phyloP scores from a whole-genome alignment of 2,797 vertebrate genomes.

The Psittacula echo region DNA sequence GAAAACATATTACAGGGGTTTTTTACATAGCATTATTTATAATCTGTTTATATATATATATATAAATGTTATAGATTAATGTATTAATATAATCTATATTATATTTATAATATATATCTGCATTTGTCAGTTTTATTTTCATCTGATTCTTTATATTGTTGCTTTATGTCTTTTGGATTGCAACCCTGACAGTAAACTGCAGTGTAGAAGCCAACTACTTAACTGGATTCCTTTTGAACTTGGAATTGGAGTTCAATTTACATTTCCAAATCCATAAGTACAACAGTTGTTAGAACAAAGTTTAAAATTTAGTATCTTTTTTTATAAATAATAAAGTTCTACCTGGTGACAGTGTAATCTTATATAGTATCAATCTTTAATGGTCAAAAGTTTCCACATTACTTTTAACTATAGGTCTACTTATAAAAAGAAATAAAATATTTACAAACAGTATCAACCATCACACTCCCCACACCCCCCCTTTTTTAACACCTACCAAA shows the following conservation, averaged over 20 bases:
- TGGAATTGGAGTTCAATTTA: not conserved
- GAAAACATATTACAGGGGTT: not conserved
- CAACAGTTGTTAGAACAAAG: not conserved
- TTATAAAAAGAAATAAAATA: not conserved
- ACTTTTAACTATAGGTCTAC: not conserved
- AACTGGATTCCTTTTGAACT: not conserved
- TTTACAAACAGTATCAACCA: not conserved
- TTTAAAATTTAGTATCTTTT: constrained; percentile 2
- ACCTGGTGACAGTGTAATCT: not conserved
- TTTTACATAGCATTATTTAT: not conserved
- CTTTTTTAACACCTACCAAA: not conserved
- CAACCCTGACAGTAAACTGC: not conserved
- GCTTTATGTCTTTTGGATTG: not conserved
- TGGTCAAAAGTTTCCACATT: not conserved
- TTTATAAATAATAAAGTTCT: not conserved
- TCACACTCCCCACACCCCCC: no score
- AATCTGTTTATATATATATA: not conserved
- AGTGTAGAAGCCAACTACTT: not conserved
- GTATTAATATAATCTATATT: not conserved
- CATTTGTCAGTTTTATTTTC: not conserved
- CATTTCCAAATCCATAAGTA: not conserved
- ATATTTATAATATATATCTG: not conserved
- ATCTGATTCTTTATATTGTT: not conserved
- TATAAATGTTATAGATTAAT: not conserved
- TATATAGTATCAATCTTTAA: not conserved